Evolutionary conservation across 2,113 vertebrate genomes (phyloP).

Genomic region (Catharus minimus): DNA sequence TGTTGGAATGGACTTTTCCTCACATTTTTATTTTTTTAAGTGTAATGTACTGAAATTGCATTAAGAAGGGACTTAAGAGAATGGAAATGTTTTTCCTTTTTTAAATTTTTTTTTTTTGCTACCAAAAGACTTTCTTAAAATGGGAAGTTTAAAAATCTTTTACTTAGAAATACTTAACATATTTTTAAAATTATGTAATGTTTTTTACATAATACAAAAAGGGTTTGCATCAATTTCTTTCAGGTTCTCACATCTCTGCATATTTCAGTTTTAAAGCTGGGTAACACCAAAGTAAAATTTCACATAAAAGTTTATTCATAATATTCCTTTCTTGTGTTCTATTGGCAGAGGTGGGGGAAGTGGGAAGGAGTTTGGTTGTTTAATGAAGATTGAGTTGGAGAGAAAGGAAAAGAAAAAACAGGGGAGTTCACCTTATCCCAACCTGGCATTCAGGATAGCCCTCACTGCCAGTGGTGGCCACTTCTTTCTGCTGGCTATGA

Average conservation of each 20-base stretch:
- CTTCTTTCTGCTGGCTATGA: not conserved
- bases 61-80: not conserved
- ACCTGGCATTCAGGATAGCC: not conserved
- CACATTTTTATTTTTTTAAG: not conserved
- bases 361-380: accelerated
- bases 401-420: not conserved
- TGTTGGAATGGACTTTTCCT: not conserved
- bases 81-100: not conserved
- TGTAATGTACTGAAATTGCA: not conserved
- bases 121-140: not conserved
- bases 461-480: not conserved
- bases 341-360: not conserved
- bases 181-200: not conserved
- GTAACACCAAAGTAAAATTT: not conserved
- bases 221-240: not conserved
- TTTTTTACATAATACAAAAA: not conserved
- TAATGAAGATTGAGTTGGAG: not conserved
- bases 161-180: not conserved
- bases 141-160: not conserved
- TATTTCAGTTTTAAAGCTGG: not conserved
- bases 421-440: not conserved
- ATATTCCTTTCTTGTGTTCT: not conserved
- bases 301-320: not conserved
- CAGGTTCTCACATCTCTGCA: not conserved
- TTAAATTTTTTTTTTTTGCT: not conserved